Evolutionary conservation across 2,113 vertebrate genomes (phyloP).

Genomic region (Dicrurus megarhynchus): DNA sequence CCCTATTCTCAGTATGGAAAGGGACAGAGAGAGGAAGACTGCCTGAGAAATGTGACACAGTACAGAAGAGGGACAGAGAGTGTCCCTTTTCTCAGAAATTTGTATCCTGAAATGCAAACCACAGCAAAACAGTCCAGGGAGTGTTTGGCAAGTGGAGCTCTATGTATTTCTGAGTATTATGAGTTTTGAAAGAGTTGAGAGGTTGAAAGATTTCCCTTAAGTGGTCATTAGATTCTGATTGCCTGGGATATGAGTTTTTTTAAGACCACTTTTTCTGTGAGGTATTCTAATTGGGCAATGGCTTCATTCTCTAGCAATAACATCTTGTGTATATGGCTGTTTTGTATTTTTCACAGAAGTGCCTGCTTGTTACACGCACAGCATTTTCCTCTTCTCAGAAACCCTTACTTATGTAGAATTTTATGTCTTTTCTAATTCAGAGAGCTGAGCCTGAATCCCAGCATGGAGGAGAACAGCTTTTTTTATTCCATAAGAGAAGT

Average conservation of each 20-base stretch:
- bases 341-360: neutral
- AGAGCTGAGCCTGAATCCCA: neutral
- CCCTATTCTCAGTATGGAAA: too few species aligned
- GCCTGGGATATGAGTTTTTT: neutral
- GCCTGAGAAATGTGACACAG: neutral
- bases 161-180: neutral
- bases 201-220: neutral
- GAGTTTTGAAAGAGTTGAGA: neutral
- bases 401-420: neutral
- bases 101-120: neutral
- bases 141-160: neutral
- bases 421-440: neutral
- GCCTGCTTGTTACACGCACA: neutral
- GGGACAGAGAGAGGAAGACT: neutral
- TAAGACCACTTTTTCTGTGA: neutral
- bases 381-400: neutral
- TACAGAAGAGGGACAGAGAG: neutral
- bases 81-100: neutral
- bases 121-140: neutral
- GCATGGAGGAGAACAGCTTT: neutral
- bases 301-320: neutral
- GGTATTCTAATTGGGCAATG: neutral
- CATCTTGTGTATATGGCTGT: neutral
- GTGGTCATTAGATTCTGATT: neutral
- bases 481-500: neutral